Percentiles rank a stretch among this genome's conserved stretches.
phyloP scores from a whole-genome alignment of 1,140 invertebrate species.

The Heterodera carotae region DNA sequence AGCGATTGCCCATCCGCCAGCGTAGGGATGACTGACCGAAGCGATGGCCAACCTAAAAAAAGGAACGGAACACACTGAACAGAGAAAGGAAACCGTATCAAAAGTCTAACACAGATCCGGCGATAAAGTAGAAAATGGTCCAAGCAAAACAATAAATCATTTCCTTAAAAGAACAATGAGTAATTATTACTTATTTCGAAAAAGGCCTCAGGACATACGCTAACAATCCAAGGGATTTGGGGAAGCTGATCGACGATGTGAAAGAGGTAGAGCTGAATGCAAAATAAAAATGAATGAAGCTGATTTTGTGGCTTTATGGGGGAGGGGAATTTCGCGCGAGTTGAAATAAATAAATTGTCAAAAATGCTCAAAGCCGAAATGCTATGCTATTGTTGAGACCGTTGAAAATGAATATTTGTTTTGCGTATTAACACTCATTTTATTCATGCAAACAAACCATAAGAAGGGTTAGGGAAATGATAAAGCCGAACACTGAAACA shows the following conservation, averaged over 20 bases:
- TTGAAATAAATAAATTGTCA: no score
- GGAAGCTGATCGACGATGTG: conserved; percentile 57
- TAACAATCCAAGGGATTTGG: conserved; percentile 63
- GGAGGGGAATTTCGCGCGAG: no score
- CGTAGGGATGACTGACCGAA: conserved; percentile 42
- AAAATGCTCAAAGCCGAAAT: no score
- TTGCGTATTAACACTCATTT: no score
- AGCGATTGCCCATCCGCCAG: conserved; percentile 58
- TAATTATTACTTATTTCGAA: no score
- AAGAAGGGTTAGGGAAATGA: conserved; percentile 58
- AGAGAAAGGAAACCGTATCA: not conserved
- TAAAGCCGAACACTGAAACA: conserved; percentile 61
- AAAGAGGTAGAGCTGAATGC: conserved; percentile 55
- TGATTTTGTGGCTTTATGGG: no score
- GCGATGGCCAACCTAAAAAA: conserved; percentile 56
- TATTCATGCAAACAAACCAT: conserved; percentile 12
- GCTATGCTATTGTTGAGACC: no score
- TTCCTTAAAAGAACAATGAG: conserved; percentile 30
- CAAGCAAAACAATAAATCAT: conserved; percentile 62
- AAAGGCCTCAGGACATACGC: conserved; percentile 38
- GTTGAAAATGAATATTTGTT: no score
- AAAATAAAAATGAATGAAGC: not conserved
- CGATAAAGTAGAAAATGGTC: conserved; percentile 66
- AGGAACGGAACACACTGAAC: not conserved
- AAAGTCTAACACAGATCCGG: conserved; percentile 21